phyloP scores from a whole-genome alignment of 2,888 invertebrate species.

The Andrena chrysosceles region DNA sequence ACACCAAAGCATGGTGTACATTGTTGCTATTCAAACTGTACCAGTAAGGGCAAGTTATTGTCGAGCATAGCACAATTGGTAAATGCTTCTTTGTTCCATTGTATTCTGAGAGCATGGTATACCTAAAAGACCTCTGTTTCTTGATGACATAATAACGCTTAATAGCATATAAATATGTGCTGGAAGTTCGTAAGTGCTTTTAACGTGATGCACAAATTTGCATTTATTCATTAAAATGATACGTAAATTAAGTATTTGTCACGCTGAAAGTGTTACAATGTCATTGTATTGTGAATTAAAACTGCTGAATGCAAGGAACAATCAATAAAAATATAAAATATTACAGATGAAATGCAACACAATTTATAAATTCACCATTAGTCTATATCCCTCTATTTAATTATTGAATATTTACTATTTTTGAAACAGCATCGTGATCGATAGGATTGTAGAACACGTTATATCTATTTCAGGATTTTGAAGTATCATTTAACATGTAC shows the following conservation, averaged over 20 bases:
- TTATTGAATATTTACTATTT: background rate
- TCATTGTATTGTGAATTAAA: too few relatives aligned
- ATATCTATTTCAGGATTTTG: conserved; percentile 86
- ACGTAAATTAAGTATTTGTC: background rate
- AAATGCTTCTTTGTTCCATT: conserved; percentile 66
- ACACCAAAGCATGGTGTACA: conserved; percentile 28
- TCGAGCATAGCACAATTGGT: conserved; percentile 50
- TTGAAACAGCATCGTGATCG: background rate
- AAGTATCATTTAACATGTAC: conserved; percentile 87
- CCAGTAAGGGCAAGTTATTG: conserved; percentile 61
- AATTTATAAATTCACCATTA: too few relatives aligned
- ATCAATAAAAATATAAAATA: too few relatives aligned
- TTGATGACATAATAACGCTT: conserved; percentile 54
- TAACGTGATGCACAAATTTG: background rate
- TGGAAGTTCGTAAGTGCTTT: background rate
- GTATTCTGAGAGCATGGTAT: conserved; percentile 44
- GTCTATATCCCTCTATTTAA: background rate
- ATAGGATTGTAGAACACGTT: conserved; percentile 72
- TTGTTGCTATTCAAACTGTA: conserved; percentile 58
- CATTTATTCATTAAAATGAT: background rate
- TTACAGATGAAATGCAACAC: too few relatives aligned
- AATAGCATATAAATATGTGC: conserved; percentile 21
- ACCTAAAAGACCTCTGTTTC: conserved; percentile 36
- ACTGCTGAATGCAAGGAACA: too few relatives aligned
- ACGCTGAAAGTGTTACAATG: too few relatives aligned